These are phyloP conservation scores for Sebastes schlegelii DNA, from an alignment of 2,113 vertebrate genomes.

Conservation along the genomic window DNA sequence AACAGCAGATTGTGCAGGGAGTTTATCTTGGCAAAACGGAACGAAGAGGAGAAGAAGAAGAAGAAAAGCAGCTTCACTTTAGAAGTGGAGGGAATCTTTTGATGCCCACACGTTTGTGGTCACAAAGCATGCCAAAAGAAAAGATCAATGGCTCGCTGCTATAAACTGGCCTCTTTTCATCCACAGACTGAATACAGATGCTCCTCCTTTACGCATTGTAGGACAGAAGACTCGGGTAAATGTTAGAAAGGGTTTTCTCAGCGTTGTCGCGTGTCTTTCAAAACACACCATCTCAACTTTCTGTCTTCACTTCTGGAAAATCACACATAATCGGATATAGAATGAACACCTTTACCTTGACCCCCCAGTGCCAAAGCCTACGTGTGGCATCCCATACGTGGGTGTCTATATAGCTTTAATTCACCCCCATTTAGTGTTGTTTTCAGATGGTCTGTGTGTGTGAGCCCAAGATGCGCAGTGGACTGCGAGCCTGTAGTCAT, in stretches of 20 bases:
- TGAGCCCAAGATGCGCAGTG: conserved; percentile 55
- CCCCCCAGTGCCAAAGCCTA: no score
- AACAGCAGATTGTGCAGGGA: background rate
- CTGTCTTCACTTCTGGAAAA: background rate
- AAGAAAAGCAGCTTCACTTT: conserved; percentile 1
- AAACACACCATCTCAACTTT: background rate
- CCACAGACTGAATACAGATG: conserved; percentile 55
- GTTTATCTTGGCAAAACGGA: background rate
- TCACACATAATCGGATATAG: background rate
- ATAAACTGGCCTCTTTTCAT: conserved; percentile 69
- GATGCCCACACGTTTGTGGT: conserved; percentile 56
- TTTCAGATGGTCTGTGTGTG: conserved; percentile 23
- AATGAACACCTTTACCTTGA: background rate
- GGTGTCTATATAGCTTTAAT: background rate
- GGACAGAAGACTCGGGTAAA: conserved; percentile 4
- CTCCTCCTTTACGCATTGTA: conserved; percentile 59
- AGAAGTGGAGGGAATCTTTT: conserved; percentile 31
- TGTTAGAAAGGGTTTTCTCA: background rate
- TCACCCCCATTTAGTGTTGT: background rate
- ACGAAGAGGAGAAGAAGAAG: background rate
- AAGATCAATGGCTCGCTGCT: conserved; percentile 66
- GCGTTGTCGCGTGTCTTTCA: conserved; percentile 12
- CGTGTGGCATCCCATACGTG: background rate
- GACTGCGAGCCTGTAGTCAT: conserved; percentile 48
- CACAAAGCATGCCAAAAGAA: conserved; percentile 62